Evolutionary conservation across 2,888 invertebrate species (phyloP).

Genomic region (Rhyacophila evoluta): DNA sequence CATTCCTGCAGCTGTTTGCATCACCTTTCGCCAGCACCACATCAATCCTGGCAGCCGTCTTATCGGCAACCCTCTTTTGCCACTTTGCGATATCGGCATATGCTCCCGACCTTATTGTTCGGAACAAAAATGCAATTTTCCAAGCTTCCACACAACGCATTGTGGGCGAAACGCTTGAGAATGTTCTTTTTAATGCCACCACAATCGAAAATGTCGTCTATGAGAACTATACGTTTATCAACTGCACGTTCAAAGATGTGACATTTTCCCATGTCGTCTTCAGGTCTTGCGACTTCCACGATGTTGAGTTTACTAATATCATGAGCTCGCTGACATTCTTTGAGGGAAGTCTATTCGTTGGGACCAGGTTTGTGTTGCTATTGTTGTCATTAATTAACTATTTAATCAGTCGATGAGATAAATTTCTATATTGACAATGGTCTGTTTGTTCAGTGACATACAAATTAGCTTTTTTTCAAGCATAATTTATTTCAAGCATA

Average conservation of each 20-base stretch:
- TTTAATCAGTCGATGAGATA: too few relatives aligned
- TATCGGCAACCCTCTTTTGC: constrained; percentile 68
- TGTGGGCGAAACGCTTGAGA: constrained; percentile 60
- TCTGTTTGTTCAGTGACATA: too few relatives aligned
- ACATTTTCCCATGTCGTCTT: constrained; percentile 80
- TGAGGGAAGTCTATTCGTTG: constrained; percentile 71
- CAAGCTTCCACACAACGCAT: constrained; percentile 55
- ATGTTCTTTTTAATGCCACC: constrained; percentile 70
- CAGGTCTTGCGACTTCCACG: constrained; percentile 76
- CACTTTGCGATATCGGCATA: constrained; percentile 70
- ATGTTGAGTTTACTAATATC: constrained; percentile 77
- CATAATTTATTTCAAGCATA: too few relatives aligned
- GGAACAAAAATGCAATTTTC: constrained; percentile 55
- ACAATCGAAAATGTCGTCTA: constrained; percentile 74
- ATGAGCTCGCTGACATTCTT: constrained; percentile 79
- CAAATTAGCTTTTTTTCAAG: too few relatives aligned
- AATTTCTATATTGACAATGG: too few relatives aligned
- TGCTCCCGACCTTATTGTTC: constrained; percentile 67
- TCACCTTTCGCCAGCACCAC: constrained; percentile 74
- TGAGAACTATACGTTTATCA: constrained; percentile 70
- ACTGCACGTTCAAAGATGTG: constrained; percentile 76
- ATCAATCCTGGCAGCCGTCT: constrained; percentile 71
- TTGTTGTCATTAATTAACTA: too few relatives aligned
- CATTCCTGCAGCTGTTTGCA: constrained; percentile 77
- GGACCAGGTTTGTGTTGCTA: constrained; percentile 70